Evolutionary conservation across 2,113 vertebrate species (phyloP), one percentile per base, ranked within the genome.

Genomic region (Aphelocoma coerulescens): DNA sequence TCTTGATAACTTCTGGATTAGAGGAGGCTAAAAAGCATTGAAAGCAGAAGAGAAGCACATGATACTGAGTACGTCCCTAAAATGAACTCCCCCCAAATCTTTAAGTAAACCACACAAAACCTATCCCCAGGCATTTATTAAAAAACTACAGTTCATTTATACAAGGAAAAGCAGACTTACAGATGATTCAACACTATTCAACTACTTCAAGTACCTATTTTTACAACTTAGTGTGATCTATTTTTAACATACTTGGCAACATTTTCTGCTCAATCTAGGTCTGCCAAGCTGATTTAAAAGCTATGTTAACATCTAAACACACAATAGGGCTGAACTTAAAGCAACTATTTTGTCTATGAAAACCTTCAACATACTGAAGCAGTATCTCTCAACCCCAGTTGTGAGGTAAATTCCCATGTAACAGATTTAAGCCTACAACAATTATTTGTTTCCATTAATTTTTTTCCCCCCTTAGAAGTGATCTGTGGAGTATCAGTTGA

Each of bases 1-100:
- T 98, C 75, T 98, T 98, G 98, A 99, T 99, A 59, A 99, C 98
- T 14, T 98, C 99, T 17, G 99, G 98, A 51, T 98, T 99, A 57
- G 90, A 91, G 5, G 97, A 98, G 88, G 97, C 98, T 98, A 77
- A 84, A 84, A 96, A 58, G 37, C 46, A 96, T 92, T 63, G 63
- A 82, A 92, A 90, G 66, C 61, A 94, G 72, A 93, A 91, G 59
- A 94, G 55, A 67, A 57, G 33, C 49, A 88, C 9, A 3, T 69
- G 68, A 79, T 17, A 10, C 32, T 39, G 23, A 24, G 20, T 39
- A 92, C 5, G 2, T 61, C 63, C 11, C n/a, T n/a, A n/a, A n/a
- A n/a, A n/a, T n/a, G n/a, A n/a, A n/a, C n/a, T n/a, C n/a, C n/a
- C n/a, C n/a, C n/a, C n/a, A n/a, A n/a, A n/a, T n/a, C n/a, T n/a